Percentiles rank a stretch among this genome's conserved stretches.
Evolutionary conservation across 2,888 invertebrate genomes (phyloP).

Genomic region (Acanthococcus lagerstroemiae): DNA sequence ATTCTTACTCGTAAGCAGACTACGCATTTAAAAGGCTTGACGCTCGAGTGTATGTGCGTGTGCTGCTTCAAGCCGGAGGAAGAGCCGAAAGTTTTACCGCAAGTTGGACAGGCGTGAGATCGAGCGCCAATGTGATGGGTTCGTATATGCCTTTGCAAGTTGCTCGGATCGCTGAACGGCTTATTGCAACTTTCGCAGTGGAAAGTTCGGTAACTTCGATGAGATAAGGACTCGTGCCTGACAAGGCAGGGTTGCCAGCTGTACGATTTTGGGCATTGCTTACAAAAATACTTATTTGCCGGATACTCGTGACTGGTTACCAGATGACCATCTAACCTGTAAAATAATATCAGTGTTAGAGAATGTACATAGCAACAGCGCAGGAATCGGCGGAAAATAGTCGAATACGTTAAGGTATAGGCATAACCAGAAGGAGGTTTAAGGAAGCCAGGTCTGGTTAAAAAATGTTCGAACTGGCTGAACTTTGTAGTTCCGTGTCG

Average conservation of each 20-base stretch:
- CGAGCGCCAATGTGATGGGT: slow-evolving; percentile 91
- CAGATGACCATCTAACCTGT: slow-evolving; percentile 74
- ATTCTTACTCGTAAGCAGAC: slow-evolving; percentile 78
- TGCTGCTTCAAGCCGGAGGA: slow-evolving; percentile 97
- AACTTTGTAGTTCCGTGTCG: too few relatives aligned
- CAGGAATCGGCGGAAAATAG: too few relatives aligned
- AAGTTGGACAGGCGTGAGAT: slow-evolving; percentile 94
- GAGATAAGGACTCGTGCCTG: slow-evolving; percentile 69
- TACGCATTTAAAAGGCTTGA: slow-evolving; percentile 94
- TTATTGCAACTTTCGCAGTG: slow-evolving; percentile 87
- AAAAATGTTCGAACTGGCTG: too few relatives aligned
- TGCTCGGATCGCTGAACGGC: slow-evolving; percentile 92
- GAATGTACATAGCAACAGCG: too few relatives aligned
- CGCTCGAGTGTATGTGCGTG: slow-evolving; percentile 95
- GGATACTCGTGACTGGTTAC: slow-evolving; percentile 67
- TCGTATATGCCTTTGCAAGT: slow-evolving; percentile 92
- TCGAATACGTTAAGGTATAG: too few relatives aligned
- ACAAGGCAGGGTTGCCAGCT: slow-evolving; percentile 69
- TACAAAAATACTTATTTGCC: slow-evolving; percentile 69
- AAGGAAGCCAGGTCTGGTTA: too few relatives aligned
- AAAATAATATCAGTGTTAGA: too few relatives aligned
- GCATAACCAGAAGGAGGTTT: too few relatives aligned
- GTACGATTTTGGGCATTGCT: slow-evolving; percentile 72
- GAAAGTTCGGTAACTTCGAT: slow-evolving; percentile 74
- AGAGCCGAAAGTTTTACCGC: slow-evolving; percentile 97